Evolutionary conservation across 1,140 invertebrate species (phyloP).

Genomic region (Sycophila sp.): DNA sequence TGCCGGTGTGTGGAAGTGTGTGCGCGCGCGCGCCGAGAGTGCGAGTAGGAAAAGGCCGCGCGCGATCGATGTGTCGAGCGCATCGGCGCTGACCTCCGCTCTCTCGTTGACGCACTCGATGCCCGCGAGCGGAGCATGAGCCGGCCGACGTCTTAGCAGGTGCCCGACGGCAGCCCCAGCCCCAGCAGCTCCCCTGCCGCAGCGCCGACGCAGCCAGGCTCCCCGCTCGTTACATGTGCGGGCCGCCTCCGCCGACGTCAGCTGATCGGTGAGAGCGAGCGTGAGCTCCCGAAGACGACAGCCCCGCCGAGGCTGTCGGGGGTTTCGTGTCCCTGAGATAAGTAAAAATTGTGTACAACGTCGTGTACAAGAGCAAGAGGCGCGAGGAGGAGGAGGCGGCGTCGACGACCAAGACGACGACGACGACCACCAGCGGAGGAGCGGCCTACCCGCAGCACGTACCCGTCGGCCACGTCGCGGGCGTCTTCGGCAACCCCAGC

Average conservation of each 20-base stretch:
- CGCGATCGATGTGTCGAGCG: conserved; percentile 67
- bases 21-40: not conserved
- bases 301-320: not conserved
- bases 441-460: not conserved
- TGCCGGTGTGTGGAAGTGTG: not conserved
- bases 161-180: not conserved
- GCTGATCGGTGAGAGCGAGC: conserved; percentile 8
- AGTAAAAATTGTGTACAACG: conserved; percentile 41
- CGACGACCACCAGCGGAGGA: conserved; percentile 4
- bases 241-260: conserved; percentile 15
- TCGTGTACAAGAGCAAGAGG: conserved; percentile 40
- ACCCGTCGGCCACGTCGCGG: not conserved
- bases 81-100: not conserved
- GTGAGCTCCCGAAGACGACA: not conserved
- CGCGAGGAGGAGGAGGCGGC: conserved; percentile 40
- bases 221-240: not conserved
- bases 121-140: not conserved
- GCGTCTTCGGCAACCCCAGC: not conserved
- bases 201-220: not conserved
- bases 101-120: conserved; percentile 5
- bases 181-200: not conserved
- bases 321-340: conserved; percentile 20
- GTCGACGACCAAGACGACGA: conserved; percentile 39
- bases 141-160: too few species aligned
- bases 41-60: conserved; percentile 59